phyloP scores from a whole-genome alignment of 1,140 invertebrate species.

The Acromyrmex heyeri region DNA sequence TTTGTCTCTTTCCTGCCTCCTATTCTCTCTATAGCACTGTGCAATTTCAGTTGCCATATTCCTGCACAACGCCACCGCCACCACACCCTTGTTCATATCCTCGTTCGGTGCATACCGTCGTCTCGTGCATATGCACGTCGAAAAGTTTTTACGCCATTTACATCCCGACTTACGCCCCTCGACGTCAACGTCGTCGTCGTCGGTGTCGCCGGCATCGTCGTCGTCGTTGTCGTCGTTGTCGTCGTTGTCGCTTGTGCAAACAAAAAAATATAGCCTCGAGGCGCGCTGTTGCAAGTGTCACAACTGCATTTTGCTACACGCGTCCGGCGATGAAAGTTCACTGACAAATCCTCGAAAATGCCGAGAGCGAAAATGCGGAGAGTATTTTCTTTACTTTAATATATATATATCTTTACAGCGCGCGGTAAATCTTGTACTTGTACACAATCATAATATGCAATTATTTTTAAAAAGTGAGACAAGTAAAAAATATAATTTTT shows the following conservation, averaged over 20 bases:
- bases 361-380: neutral
- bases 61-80: conserved; percentile 67
- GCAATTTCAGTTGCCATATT: conserved; percentile 79
- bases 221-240: neutral
- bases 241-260: conserved; percentile 12
- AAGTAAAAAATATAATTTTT: neutral
- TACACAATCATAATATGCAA: neutral
- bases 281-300: conserved; percentile 24
- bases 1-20: neutral
- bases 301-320: conserved; percentile 40
- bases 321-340: conserved; percentile 28
- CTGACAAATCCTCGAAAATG: conserved; percentile 14
- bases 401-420: neutral
- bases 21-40: conserved; percentile 37
- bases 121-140: conserved; percentile 64
- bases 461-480: neutral
- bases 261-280: conserved; percentile 5
- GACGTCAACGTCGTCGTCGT: conserved; percentile 66
- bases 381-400: conserved; percentile 16
- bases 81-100: conserved; percentile 71
- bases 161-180: conserved; percentile 71
- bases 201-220: conserved; percentile 21
- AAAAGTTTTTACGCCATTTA: conserved; percentile 75
- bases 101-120: conserved; percentile 43
- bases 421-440: neutral